Percentiles rank a stretch among this genome's conserved stretches.
Evolutionary conservation across 1,140 invertebrate species (phyloP).

Genomic region (Adelges cooleyi): DNA sequence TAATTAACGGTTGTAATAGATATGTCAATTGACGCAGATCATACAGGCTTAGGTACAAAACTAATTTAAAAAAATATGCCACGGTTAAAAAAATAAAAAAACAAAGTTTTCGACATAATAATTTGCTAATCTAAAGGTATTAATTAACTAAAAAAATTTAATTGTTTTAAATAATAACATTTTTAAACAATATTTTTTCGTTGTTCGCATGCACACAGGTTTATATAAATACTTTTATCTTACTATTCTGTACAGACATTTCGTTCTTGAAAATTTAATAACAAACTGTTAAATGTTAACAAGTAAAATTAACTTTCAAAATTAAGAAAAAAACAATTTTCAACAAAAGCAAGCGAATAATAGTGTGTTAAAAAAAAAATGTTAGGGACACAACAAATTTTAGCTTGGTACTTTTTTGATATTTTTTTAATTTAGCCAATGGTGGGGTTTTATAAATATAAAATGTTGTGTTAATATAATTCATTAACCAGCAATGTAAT

Average conservation of each 20-base stretch:
- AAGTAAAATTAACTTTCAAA: neutral
- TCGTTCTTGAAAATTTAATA: neutral
- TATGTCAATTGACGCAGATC: neutral
- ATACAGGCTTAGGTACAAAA: neutral
- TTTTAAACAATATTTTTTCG: neutral
- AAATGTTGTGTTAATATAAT: neutral
- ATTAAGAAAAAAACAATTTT: neutral
- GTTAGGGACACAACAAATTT: no score
- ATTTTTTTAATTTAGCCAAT: neutral
- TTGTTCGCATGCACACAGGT: neutral
- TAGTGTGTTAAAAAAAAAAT: neutral
- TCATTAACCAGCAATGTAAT: neutral
- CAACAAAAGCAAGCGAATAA: neutral
- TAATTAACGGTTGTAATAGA: neutral
- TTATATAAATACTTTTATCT: neutral
- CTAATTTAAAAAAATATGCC: constrained; percentile 22
- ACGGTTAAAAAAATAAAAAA: neutral
- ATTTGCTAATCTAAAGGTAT: neutral
- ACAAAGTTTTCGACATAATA: no score
- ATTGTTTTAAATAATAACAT: neutral
- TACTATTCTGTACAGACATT: no score
- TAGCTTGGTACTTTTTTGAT: no score
- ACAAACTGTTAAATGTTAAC: neutral
- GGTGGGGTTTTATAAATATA: neutral
- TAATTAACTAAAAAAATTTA: neutral